Evolutionary conservation across 1,140 invertebrate species (phyloP), one percentile per base, ranked within the genome.

Genomic region (Bombus waltoni): DNA sequence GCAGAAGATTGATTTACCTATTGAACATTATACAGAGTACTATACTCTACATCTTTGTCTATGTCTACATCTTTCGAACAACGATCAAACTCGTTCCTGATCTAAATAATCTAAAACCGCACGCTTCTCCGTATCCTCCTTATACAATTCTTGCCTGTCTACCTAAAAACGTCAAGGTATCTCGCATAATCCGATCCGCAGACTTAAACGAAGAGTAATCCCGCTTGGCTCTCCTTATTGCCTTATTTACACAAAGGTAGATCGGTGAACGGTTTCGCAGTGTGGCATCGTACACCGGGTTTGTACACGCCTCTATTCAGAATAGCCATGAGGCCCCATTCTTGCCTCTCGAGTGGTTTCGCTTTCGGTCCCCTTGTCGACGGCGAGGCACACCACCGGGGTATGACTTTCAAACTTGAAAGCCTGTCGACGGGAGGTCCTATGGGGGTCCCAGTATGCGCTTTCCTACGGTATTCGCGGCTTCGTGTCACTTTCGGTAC

Each of bases 331-430:
- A 71, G 83, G 88, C 77, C 79, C 90, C 87, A 90, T 91, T 91
- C 88, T 78, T 83, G 47, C 22, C 40, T 77, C 72, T 90, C 89
- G 89, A 91, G 89, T 91, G 89, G 91, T 92, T 91, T 92, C 89
- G 86, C 82, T 92, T 92, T 92, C 88, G 86, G 83, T 86, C 83
- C 89, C 87, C 83, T 90, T 88, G 68, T 86, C 83, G 79, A 87
- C 81, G 81, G 78, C 81, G 87, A 83, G 68, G 76, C 74, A 65
- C 81, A 75, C 88, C 78, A 84, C 70, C 74, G 65, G 84, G 90
- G 91, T 92, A 90, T 92, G 92, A 91, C 90, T 93, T 93, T 93
- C 86, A 90, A 92, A 89, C 87, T 70, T 91, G 88, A 91, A 91
- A 91, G 91, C 83, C 85, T 86, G 88, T 88, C 92, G 86, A 89